A percentile compares a stretch with the other conserved stretches of the same genome.
These are phyloP conservation scores for Burhinus oedicnemus DNA, from an alignment of 2,113 vertebrate genomes.

Conservation along the genomic window DNA sequence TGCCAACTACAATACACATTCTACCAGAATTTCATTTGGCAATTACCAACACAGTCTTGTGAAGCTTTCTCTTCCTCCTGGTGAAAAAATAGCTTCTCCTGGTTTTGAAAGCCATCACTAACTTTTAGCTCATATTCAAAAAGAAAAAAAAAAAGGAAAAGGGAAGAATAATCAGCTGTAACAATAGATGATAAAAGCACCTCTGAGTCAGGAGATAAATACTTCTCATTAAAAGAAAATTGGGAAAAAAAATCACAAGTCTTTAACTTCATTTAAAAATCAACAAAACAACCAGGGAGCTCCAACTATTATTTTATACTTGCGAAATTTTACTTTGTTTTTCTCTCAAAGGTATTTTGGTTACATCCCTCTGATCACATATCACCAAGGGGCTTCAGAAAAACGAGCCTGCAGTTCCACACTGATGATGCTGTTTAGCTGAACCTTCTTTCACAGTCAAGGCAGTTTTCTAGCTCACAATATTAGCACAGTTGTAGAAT, in stretches of 20 bases:
- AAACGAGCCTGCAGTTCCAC: background rate
- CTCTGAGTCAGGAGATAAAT: background rate
- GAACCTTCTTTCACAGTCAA: background rate
- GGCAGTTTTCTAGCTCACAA: background rate
- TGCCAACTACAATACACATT: background rate
- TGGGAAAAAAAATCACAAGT: background rate
- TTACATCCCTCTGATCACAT: background rate
- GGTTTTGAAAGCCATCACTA: background rate
- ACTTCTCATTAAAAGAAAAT: background rate
- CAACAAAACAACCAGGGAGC: background rate
- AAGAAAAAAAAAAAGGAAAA: background rate
- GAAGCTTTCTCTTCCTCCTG: background rate
- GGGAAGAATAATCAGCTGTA: background rate
- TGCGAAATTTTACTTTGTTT: background rate
- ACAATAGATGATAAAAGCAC: background rate
- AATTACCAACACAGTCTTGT: background rate
- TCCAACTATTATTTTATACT: background rate
- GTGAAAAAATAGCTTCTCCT: background rate
- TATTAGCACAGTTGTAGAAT: too few species aligned
- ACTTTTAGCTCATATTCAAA: background rate
- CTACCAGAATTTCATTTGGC: background rate
- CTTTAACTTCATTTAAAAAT: background rate
- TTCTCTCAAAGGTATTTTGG: background rate
- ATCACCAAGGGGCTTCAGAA: background rate
- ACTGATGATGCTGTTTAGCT: background rate